Evolutionary conservation across 2,888 invertebrate species (phyloP), one percentile per base, ranked within the genome.

Genomic region (Hypena proboscidalis): DNA sequence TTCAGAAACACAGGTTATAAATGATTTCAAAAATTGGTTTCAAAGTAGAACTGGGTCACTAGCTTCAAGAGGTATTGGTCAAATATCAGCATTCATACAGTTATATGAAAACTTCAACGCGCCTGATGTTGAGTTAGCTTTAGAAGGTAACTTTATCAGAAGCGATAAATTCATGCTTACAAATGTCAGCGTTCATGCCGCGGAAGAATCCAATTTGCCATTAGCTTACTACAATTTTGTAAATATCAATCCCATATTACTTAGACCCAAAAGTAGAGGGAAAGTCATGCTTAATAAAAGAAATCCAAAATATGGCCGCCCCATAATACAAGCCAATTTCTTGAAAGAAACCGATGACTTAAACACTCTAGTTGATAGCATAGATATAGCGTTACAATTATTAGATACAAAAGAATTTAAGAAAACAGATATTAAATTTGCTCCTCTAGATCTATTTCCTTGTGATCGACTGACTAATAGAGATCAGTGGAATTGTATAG

Each of bases 401-500:
- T 64, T 91, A n/a, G 77, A 88, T 21, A 89, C 90, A 4, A 88
- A 83, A 57, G 88, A 89, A 65, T 75, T 91, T 61, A 90, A 88
- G 48, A 85, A 81, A 53, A 74, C 83, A 23, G 90, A 88, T 35
- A 76, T 91, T 4, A 89, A 86, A 54, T 75, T 90, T 57, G 89
- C 90, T 23, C 85, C 90, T 0, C 58, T 90, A 37, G 90, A 90
- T 60, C 66, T 87, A 19, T 90, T 89, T 26, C 90, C 91, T 6
- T 91, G 91, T 56, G 88, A 90, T 48, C 78, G 83, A 49, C 56
- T 90, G 31, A 79, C 63, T 27, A 87, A 85, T 51, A 81, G 90
- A 69, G 88, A 90, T 56, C 90, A 87, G 45, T 91, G 91, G 91
- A 90, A 88, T 44, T 91, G 91, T 67, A 83, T 91, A 43, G 82